Base-by-base conservation (phyloP, 2,888 invertebrate species). In the Piscicola geometra region DNA sequence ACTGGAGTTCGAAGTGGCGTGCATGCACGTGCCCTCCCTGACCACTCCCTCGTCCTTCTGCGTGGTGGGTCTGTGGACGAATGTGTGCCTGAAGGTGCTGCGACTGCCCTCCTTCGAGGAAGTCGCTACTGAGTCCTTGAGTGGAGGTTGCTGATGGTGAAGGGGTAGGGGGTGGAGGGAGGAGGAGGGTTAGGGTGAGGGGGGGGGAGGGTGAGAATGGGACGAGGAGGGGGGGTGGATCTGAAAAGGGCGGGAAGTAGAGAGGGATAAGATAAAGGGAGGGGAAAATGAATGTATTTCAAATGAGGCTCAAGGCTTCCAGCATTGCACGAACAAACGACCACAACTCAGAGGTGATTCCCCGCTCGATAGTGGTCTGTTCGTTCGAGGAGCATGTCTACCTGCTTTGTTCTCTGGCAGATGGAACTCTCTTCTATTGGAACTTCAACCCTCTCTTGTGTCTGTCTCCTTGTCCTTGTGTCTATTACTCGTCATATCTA, bases 381-480 rank as follows among this genome's bases (percentile, higher is more conserved):
- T 92, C 91, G 73, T 92, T 99, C 86, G 98, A 99, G 85, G 92
- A 92, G 1, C 91, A 92, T 77, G 92, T 83, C 52, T 88, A 87
- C 79, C 78, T 88, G 60, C 81, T 88, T 77, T 85, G 86, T 82
- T 98, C 98, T 0, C 88, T 99, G 36, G 99, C 98, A 5, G 99
- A 99, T 86, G 99, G 99, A 0, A 94, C 95, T 28, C 92, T 99
- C 90, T 94, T 93, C 86, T 99, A 99, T 87, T 99, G 96, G 85
- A 90, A 90, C 0, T 87, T 98, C 77, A 91, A 93, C 83, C 90
- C 80, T 32, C 76, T 80, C 9, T 83, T 83, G 78, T 85, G 86
- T 84, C 80, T 71, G 77, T 68, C 25, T n/a, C n/a, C n/a, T n/a
- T n/a, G n/a, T n/a, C n/a, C n/a, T n/a, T n/a, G n/a, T n/a, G n/a